Base-by-base conservation (phyloP, 2,797 vertebrate genomes). In the Gobio occitaniae region DNA sequence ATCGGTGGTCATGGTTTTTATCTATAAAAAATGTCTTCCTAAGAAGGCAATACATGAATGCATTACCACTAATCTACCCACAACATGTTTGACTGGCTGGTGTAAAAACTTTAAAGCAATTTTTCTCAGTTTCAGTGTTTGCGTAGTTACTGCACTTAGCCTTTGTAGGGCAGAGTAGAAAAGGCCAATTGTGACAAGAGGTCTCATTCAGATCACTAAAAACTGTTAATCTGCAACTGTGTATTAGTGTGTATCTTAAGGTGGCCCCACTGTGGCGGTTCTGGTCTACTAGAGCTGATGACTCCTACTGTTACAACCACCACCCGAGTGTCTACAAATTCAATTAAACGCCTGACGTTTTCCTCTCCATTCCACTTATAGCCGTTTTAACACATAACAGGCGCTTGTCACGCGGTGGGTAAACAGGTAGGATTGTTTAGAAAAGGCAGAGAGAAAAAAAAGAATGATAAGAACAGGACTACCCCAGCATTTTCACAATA, bases 261-360 rank as follows among this genome's bases (percentile, higher is more conserved):
- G 7, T 29, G 44, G 13, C 44, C 44, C n/a, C n/a, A 71, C 69
- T 72, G 13, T 50, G 7, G 25, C 13, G 6, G 25, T 65, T 65
- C 61, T 38, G 17, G 17, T 38, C 17, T 19, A 19, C n/a, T 68
- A 74, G 1, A 16, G 29, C 25, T 32, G 48, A 74, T 52, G 71
- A 52, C 9, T 16, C 25, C 50, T 56, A 36, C n/a, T 50, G 47
- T 69, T 36, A 59, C 48, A 56, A 77, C 32, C 70, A 19, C 63
- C 19, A 66, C 76, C 41, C 10, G 70, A 79, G 68, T 82, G 79
- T 88, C 85, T 89, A 80, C 84, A 74, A 89, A 92, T 92, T 92
- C 84, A 91, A 90, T 92, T 86, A 89, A 89, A 90, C 17, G 84
- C 68, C 86, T 89, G 89, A 91, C 56, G 88, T 90, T 89, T 89